Base-by-base conservation (phyloP, 2,113 vertebrate genomes). In the Parus major region DNA sequence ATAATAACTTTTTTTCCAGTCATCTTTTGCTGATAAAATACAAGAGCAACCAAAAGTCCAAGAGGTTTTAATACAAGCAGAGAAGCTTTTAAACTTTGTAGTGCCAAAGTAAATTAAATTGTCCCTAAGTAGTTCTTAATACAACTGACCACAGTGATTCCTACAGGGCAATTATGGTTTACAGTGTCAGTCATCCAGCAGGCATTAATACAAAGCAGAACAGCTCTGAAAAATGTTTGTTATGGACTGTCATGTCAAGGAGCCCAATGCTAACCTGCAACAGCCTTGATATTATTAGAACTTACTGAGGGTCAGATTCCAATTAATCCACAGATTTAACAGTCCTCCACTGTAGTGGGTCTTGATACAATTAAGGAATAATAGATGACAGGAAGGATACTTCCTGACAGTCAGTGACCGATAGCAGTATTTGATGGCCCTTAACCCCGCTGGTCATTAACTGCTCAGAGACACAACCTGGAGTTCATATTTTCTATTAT, bases 321-420 rank as follows among this genome's bases (percentile, higher is more conserved):
- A 92, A 94, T 95, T 95, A 93, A 97, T 96, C 59, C 5, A 12
- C 53, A 85, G 79, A 69, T 94, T 96, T 90, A 92, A 88, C 82
- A 95, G 73, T 93, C 77, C 61, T 93, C 69, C 55, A n/a, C 63
- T 73, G 64, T 29, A 89, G 88, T 79, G 36, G 60, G 75, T 87
- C 94, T 93, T 96, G 88, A 82, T 84, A 93, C 92, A 95, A 96
- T 96, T 96, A 96, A 89, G 90, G 64, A 89, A 52, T 94, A 96
- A 95, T n/a, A 75, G 96, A 93, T 90, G 87, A 70, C 88, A 95
- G 73, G 88, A 96, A 90, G 53, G 73, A 91, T 76, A 95, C 86
- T 92, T 96, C 73, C 90, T 91, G 97, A 72, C 82, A 72, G 66
- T 39, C 93, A 93, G 57, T 86, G 88, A 92, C 95, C 75, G 10